Percentiles rank a stretch among this genome's conserved stretches.
phyloP scores from a whole-genome alignment of 2,797 vertebrate genomes.

The Pseudochirops cupreus region DNA sequence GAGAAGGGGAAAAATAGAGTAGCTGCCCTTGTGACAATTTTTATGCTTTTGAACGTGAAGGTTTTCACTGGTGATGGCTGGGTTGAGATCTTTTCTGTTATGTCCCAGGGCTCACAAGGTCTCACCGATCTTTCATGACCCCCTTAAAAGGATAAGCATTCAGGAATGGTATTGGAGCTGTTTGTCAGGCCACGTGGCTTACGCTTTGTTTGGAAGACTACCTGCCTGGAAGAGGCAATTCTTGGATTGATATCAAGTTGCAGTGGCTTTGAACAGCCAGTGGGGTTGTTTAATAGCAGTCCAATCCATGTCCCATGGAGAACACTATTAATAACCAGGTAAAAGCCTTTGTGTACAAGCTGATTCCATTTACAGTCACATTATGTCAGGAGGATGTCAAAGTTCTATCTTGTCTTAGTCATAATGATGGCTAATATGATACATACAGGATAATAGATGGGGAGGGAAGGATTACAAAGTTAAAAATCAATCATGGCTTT shows the following conservation, averaged over 20 bases:
- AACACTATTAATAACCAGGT: constrained; percentile 86
- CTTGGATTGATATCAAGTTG: constrained; percentile 84
- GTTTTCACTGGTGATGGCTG: background rate
- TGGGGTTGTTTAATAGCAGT: constrained; percentile 76
- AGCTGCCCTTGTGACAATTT: constrained; percentile 36
- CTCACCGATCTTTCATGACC: constrained; percentile 69
- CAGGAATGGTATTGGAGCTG: constrained; percentile 60
- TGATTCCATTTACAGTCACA: constrained; percentile 85
- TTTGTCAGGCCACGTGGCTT: constrained; percentile 63
- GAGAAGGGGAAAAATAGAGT: background rate
- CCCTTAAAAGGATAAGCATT: constrained; percentile 74
- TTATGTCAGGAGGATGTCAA: constrained; percentile 83
- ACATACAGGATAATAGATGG: constrained; percentile 85
- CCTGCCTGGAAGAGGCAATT: constrained; percentile 75
- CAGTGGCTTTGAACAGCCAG: constrained; percentile 73
- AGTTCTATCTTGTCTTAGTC: constrained; percentile 81
- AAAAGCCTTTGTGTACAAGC: constrained; percentile 85
- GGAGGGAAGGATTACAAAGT: constrained; percentile 83
- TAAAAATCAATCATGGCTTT: constrained; percentile 87
- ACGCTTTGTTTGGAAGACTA: constrained; percentile 71
- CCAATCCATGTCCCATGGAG: constrained; percentile 80
- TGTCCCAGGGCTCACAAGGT: constrained; percentile 67
- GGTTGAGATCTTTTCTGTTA: constrained; percentile 35
- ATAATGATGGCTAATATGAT: constrained; percentile 85
- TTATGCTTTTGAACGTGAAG: constrained; percentile 51